A percentile compares a stretch with the other conserved stretches of the same genome.
Conservation (phyloP, 2,888 invertebrate species). For the Terebella lapidaria region DNA sequence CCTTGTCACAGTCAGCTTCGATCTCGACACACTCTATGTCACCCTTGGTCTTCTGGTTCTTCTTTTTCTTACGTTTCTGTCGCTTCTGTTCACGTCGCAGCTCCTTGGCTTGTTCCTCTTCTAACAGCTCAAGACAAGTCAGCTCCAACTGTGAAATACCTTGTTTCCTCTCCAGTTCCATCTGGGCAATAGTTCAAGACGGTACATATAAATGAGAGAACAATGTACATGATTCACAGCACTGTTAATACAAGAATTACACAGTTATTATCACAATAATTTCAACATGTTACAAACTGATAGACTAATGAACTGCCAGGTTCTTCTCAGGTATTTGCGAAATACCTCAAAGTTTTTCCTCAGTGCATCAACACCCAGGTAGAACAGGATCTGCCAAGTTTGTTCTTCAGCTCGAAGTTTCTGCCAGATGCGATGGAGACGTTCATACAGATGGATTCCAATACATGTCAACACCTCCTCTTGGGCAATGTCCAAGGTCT, state of each 20-base stretch:
- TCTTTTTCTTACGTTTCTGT: conserved; percentile 58
- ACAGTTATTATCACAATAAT: too few relatives aligned
- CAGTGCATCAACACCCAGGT: conserved; percentile 72
- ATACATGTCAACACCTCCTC: conserved; percentile 92
- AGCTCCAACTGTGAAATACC: conserved; percentile 84
- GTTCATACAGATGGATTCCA: conserved; percentile 86
- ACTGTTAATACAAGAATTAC: too few relatives aligned
- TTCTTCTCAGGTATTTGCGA: too few relatives aligned
- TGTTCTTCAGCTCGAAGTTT: conserved; percentile 85
- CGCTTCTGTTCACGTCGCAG: conserved; percentile 83
- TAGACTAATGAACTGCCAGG: too few relatives aligned
- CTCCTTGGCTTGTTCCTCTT: conserved; percentile 79
- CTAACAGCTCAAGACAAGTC: conserved; percentile 79
- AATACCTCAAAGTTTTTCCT: conserved; percentile 75
- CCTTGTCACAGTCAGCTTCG: not conserved
- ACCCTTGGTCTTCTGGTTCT: not conserved
- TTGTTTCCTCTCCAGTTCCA: conserved; percentile 81
- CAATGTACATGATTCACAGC: too few relatives aligned
- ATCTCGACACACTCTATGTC: not conserved
- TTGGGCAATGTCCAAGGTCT: conserved; percentile 93
- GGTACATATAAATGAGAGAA: conserved; percentile 3
- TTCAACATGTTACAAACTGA: too few relatives aligned
- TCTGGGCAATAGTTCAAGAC: too few relatives aligned
- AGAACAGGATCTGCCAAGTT: conserved; percentile 88
- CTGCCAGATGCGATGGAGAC: conserved; percentile 79